Percentiles rank a stretch among this genome's conserved stretches.
Evolutionary conservation across 1,140 invertebrate species (phyloP).

Genomic region (Drosophila orosa): DNA sequence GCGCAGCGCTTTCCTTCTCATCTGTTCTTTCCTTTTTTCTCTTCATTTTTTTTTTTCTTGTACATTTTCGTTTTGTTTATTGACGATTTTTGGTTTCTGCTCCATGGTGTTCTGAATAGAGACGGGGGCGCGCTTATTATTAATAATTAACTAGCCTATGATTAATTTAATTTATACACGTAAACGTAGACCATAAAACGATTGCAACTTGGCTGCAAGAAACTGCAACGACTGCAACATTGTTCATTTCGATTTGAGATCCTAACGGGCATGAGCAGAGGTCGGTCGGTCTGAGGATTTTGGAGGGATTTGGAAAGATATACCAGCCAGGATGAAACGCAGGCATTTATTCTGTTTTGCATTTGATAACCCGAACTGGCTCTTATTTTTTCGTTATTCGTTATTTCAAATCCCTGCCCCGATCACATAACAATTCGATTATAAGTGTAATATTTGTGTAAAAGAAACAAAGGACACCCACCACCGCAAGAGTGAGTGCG

Average conservation of each 20-base stretch:
- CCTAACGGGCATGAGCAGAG: constrained; percentile 2
- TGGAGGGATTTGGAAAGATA: constrained; percentile 10
- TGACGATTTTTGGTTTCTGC: constrained; percentile 58
- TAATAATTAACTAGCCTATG: constrained; percentile 62
- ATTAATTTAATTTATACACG: constrained; percentile 74
- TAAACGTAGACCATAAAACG: constrained; percentile 66
- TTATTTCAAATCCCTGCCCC: constrained; percentile 19
- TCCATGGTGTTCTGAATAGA: constrained; percentile 41
- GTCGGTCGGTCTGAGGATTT: constrained; percentile 5
- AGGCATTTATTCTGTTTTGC: constrained; percentile 45
- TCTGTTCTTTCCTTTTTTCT: constrained; percentile 13
- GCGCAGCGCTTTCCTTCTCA: constrained; percentile 43
- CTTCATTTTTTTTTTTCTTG: constrained; percentile 50
- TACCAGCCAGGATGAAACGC: constrained; percentile 21
- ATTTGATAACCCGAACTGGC: constrained; percentile 30
- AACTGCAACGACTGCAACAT: constrained; percentile 34
- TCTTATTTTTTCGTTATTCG: constrained; percentile 26
- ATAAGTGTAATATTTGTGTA: constrained; percentile 62
- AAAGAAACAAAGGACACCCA: constrained; percentile 70
- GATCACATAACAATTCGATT: constrained; percentile 50
- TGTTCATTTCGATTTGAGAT: constrained; percentile 46
- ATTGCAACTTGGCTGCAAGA: constrained; percentile 66
- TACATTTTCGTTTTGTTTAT: constrained; percentile 68
- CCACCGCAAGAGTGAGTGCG: constrained; percentile 9
- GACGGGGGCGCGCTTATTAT: constrained; percentile 50